phyloP scores from a whole-genome alignment of 2,888 invertebrate genomes.

The Pachymerium ferrugineum region DNA sequence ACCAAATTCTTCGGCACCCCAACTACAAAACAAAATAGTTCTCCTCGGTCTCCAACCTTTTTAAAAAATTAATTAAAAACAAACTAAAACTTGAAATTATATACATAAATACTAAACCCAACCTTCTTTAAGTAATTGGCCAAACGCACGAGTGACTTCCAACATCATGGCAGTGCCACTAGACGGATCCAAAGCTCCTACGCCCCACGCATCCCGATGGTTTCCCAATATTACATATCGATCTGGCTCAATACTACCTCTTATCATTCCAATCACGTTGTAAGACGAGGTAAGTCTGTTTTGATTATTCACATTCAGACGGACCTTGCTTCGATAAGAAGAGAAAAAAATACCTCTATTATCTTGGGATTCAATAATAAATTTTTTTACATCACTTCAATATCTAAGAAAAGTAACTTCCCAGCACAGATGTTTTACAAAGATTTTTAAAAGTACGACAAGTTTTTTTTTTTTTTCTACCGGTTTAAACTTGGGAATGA shows the following conservation, averaged over 20 bases:
- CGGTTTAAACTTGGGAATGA: too few relatives aligned
- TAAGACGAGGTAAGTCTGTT: constrained; percentile 32
- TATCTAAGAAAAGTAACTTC: neutral
- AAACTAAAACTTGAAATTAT: neutral
- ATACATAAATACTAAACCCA: neutral
- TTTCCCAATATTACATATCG: constrained; percentile 53
- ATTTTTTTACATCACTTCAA: constrained; percentile 9
- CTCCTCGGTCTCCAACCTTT: constrained; percentile 52
- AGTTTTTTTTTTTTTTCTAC: too few relatives aligned
- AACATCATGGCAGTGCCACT: constrained; percentile 52
- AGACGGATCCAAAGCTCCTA: constrained; percentile 51
- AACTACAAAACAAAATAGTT: constrained; percentile 50
- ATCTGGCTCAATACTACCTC: constrained; percentile 46
- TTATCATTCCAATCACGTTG: constrained; percentile 46
- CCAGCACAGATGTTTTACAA: neutral
- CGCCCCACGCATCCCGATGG: constrained; percentile 54
- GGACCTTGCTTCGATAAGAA: constrained; percentile 32
- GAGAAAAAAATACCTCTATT: neutral
- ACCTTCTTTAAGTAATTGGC: constrained; percentile 41
- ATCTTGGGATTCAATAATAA: neutral
- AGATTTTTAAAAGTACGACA: neutral
- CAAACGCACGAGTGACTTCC: constrained; percentile 49
- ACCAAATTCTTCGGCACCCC: constrained; percentile 53
- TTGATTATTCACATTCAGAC: constrained; percentile 40
- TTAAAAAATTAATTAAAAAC: neutral